Evolutionary conservation across 2,888 invertebrate species (phyloP), one percentile per base, ranked within the genome.

Genomic region (Noctua comes): DNA sequence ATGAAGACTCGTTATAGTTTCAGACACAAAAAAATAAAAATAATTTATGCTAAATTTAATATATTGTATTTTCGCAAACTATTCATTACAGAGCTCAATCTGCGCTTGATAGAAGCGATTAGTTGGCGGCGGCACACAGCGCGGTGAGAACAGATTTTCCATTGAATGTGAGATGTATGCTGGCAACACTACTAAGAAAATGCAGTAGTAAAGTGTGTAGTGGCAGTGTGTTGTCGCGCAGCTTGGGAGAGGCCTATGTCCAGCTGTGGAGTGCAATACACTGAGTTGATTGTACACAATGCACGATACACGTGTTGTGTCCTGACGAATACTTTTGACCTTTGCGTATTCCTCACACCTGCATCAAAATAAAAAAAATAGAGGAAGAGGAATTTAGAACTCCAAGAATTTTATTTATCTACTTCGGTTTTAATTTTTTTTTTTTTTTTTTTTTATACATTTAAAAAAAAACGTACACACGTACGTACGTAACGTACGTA

Each of bases 141-240:
- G 81, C 31, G 48, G 36, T 64, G 64, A 24, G 46, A 54, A 66
- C n/a, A n/a, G 59, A 51, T 71, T 48, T 80, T 65, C 43, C 21
- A 59, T 81, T 54, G 36, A 74, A 68, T 75, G 46, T 8, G 51
- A 64, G 64, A 65, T 72, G 57, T 68, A 65, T 71, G 68, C 62
- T 43, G 43, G 51, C 73, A 68, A 11, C 36, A 16, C 5, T 18
- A 64, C 21, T n/a, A 36, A 51, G 27, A 10, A 21, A 4, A 40
- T 1, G 1, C 24, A 74, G 64, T 68, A 51, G 73, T 31, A 46
- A n/a, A 43, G 7, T 51, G 13, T 31, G 24, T 21, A 43, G 11
- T 10, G 10, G 1, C 2, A 40, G 24, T 11, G 36, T 40, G 31
- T 36, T 11, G n/a, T 57, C 11, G 57, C 5, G 57, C 4, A 11